Base-by-base conservation (phyloP, 2,888 invertebrate species). In the Diaperis boleti region DNA sequence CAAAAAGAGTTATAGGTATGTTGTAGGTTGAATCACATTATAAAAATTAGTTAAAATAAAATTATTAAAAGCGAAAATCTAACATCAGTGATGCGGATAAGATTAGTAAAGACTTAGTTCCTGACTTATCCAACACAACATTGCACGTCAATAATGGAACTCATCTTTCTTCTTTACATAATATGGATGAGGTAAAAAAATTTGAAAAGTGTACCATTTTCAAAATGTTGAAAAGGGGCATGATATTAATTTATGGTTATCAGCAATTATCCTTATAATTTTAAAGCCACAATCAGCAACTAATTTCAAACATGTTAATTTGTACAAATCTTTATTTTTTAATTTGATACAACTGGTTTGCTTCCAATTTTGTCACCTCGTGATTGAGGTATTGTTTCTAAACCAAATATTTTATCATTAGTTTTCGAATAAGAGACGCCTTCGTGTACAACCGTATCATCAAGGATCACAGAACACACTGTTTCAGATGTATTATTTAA, bases 221-320 rank as follows among this genome's bases (percentile, higher is more conserved):
- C 35, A 11, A 35, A 35, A 35, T 35, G 35, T 35, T 35, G 5
- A 35, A 35, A 35, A n/a, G n/a, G 13, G n/a, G 35, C 13, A 10
- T 10, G 5, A 35, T 8, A 35, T 35, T n/a, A 11, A 8, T 35
- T 35, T 35, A 8, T 35, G 35, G n/a, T 39, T 39, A 15, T 39
- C 39, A 3, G 14, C 39, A 39, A 39, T 15, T 13, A 39, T 39
- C 14, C 39, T 3, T 13, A 39, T 13, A 10, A 39, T n/a, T 13
- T 11, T 39, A 10, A 15, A 39, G 4, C 14, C 3, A n/a, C 39
- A 39, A 13, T 15, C 39, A 7, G 10, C 14, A 15, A 39, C 14
- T 7, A 39, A 39, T 39, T 39, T 7, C 17, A 39, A 13, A n/a
- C 10, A n/a, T 15, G 39, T 13, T 6, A 39, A 7, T 10, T 33